phyloP scores from a whole-genome alignment of 2,888 invertebrate genomes.

The Eudemis profundana region DNA sequence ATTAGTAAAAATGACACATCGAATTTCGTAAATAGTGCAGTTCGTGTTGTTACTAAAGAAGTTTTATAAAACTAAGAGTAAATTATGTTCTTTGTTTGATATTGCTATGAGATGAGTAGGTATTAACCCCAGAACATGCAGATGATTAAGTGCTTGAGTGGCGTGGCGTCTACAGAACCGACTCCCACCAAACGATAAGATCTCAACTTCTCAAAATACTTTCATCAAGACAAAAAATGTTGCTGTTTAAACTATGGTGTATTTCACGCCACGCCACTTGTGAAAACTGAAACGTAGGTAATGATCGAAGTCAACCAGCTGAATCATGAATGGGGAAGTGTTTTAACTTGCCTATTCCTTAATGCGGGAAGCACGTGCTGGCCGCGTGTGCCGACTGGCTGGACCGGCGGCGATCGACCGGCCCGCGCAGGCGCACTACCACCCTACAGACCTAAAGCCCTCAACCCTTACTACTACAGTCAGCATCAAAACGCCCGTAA shows the following conservation, averaged over 20 bases:
- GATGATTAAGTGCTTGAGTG: slow-evolving; percentile 19
- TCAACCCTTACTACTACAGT: slow-evolving; percentile 36
- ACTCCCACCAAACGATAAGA: neutral
- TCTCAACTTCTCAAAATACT: neutral
- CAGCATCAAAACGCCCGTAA: too few species aligned
- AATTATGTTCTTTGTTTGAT: neutral
- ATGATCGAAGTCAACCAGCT: slow-evolving; percentile 32
- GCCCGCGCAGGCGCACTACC: slow-evolving; percentile 69
- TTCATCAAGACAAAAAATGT: neutral
- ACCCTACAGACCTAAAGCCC: slow-evolving; percentile 29
- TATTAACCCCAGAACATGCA: slow-evolving; percentile 27
- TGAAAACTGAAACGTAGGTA: slow-evolving; percentile 1
- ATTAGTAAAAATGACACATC: neutral
- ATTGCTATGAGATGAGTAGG: neutral
- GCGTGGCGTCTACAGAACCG: slow-evolving; percentile 4
- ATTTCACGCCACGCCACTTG: slow-evolving; percentile 3
- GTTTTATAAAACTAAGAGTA: slow-evolving; percentile 1
- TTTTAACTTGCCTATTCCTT: slow-evolving; percentile 44
- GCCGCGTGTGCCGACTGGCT: slow-evolving; percentile 66
- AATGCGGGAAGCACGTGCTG: slow-evolving; percentile 68
- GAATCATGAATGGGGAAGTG: slow-evolving; percentile 40
- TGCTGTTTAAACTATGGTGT: neutral
- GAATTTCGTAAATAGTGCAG: neutral
- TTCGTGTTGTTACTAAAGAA: neutral
- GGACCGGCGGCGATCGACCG: slow-evolving; percentile 69